phyloP scores from a whole-genome alignment of 2,888 invertebrate species.

The Drosophila siamana region DNA sequence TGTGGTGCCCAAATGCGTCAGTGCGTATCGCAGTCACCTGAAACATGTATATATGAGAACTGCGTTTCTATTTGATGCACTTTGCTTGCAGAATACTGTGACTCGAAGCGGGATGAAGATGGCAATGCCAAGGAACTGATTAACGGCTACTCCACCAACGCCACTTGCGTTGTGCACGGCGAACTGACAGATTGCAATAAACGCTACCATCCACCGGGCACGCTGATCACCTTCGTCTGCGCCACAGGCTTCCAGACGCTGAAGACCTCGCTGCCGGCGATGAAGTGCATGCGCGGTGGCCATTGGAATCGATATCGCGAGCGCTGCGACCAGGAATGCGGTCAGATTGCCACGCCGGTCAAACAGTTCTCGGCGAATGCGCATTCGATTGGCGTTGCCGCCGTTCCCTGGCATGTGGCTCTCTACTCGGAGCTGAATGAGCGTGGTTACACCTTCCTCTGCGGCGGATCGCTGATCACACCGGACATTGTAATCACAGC shows the following conservation, averaged over 20 bases:
- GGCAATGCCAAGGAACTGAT: slow-evolving; percentile 40
- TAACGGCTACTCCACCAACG: slow-evolving; percentile 60
- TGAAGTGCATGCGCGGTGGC: slow-evolving; percentile 55
- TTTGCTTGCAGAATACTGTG: slow-evolving; percentile 55
- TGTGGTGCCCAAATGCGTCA: slow-evolving; percentile 64
- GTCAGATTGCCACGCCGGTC: slow-evolving; percentile 68
- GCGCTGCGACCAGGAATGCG: slow-evolving; percentile 61
- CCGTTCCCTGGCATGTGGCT: slow-evolving; percentile 72
- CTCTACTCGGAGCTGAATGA: slow-evolving; percentile 55
- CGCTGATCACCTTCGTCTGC: slow-evolving; percentile 60
- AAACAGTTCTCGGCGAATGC: slow-evolving; percentile 63
- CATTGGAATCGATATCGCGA: slow-evolving; percentile 57
- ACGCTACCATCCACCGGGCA: slow-evolving; percentile 63
- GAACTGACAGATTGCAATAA: slow-evolving; percentile 49
- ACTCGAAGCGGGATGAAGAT: slow-evolving; percentile 21
- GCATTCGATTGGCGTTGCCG: slow-evolving; percentile 60
- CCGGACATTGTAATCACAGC: slow-evolving; percentile 71
- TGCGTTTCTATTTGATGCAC: no score
- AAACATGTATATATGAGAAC: no score
- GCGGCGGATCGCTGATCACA: slow-evolving; percentile 65
- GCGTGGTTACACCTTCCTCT: slow-evolving; percentile 53
- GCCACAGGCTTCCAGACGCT: slow-evolving; percentile 55
- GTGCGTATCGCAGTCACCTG: slow-evolving; percentile 46
- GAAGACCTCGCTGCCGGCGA: slow-evolving; percentile 25
- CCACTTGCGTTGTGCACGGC: slow-evolving; percentile 50